A percentile compares a stretch with the other conserved stretches of the same genome.
Evolutionary conservation across 2,888 invertebrate genomes (phyloP).

Genomic region (Hypena proboscidalis): DNA sequence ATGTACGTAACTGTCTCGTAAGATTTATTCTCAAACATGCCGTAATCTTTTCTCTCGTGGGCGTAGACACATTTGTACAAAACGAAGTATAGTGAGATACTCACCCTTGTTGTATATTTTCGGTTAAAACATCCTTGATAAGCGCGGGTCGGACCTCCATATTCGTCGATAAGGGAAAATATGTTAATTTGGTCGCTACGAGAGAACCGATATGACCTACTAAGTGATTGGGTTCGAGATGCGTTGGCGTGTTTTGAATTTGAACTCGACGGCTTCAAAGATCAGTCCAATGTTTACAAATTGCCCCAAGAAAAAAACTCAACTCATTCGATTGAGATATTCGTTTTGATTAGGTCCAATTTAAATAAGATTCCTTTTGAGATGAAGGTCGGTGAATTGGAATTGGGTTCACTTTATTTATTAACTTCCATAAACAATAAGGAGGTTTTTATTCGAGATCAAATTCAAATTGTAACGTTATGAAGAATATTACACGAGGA

Average conservation of each 20-base stretch:
- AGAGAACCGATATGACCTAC: constrained; percentile 79
- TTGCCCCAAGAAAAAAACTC: constrained; percentile 63
- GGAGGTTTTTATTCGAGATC: constrained; percentile 40
- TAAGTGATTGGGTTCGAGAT: constrained; percentile 82
- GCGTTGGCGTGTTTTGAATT: constrained; percentile 77
- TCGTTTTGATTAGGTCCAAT: constrained; percentile 57
- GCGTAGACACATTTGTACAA: constrained; percentile 78
- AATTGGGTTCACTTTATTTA: constrained; percentile 34
- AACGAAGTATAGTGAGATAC: constrained; percentile 57
- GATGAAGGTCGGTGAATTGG: constrained; percentile 27
- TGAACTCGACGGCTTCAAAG: constrained; percentile 62
- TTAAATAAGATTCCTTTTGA: constrained; percentile 51
- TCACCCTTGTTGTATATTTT: constrained; percentile 76
- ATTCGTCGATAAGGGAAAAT: constrained; percentile 81
- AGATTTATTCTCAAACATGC: constrained; percentile 80
- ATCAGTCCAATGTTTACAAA: constrained; percentile 79
- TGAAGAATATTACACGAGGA: constrained; percentile 46
- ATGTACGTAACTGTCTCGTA: constrained; percentile 74
- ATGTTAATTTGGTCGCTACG: constrained; percentile 78
- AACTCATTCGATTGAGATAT: constrained; percentile 63
- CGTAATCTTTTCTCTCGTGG: constrained; percentile 79
- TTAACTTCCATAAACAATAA: constrained; percentile 42
- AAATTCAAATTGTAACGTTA: constrained; percentile 49
- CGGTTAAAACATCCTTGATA: constrained; percentile 77
- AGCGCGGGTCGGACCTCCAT: constrained; percentile 72